These are phyloP conservation scores for Pelodytes ibericus DNA, from an alignment of 2,797 vertebrate genomes.

Conservation along the genomic window DNA sequence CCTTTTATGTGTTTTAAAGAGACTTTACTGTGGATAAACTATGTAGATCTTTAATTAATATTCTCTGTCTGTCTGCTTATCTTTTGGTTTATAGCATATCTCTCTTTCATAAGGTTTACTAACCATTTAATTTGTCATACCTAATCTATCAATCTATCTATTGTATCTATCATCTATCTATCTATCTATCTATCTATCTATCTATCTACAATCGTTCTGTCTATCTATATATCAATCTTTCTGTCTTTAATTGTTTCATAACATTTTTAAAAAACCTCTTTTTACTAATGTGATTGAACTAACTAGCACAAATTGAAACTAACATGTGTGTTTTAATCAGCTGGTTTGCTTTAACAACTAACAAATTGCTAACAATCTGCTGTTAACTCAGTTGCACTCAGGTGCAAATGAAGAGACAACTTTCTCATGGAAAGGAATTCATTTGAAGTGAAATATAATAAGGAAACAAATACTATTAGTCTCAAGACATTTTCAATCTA, in stretches of 20 bases:
- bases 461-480: not conserved
- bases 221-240: not conserved
- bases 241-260: not conserved
- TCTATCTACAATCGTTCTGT: not conserved
- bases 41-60: no score
- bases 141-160: no score
- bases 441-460: not conserved
- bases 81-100: no score
- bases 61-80: no score
- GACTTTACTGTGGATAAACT: no score
- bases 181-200: not conserved
- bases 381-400: conserved; percentile 4
- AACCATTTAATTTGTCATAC: no score
- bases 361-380: conserved; percentile 31
- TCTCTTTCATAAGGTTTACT: no score
- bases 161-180: not conserved
- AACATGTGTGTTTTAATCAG: conserved; percentile 25
- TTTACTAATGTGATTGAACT: conserved; percentile 3
- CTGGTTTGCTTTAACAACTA: conserved; percentile 31
- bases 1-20: no score
- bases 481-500: not conserved
- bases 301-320: conserved; percentile 20
- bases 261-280: not conserved
- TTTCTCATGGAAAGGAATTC: conserved; percentile 37
- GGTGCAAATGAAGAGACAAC: conserved; percentile 20